Evolutionary conservation across 2,113 vertebrate species (phyloP), one percentile per base, ranked within the genome.

Genomic region (Vidua chalybeata): DNA sequence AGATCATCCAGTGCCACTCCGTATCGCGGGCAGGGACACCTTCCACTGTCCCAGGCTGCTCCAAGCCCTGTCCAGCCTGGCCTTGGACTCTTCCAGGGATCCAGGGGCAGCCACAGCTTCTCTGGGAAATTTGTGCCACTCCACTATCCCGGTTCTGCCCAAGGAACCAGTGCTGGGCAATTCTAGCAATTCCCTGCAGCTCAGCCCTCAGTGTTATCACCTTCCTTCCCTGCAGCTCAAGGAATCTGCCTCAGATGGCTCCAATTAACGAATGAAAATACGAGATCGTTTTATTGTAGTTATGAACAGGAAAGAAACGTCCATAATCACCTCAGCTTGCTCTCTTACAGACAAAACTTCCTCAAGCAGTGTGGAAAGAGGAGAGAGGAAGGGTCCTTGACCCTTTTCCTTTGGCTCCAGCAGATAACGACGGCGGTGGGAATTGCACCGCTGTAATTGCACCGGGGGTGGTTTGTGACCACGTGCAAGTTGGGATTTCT

Each of bases 11-110:
- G 19, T 24, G 12, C 15, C 28, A 39, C 18, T 13, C n/a, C 2
- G 10, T 9, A 12, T 5, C 30, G 16, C 2, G 8, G 17, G 19
- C 35, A 75, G 51, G 59, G 61, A 49, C 59, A 85, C 1, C 12
- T 85, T 1, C 13, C 52, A 49, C 13, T 15, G 2, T 11, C 16
- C 31, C 72, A 51, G 35, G 43, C 0, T 41, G 24, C 8, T 31
- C 45, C 62, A 21, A 55, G 28, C 11, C n/a, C 18, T 17, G 16
- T 19, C 18, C 41, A 77, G 0, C 22, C 58, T 19, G 28, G 22
- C 35, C 17, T 41, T 33, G 58, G 46, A 2, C 46, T 51, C 10
- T 62, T 15, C 30, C 75, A 63, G 75, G 30, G 46, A 52, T 27
- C 35, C 74, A 62, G 35, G 56, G 35, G 23, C 30, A 63, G 22